Base-by-base conservation (phyloP, 2,113 vertebrate genomes). In the Naja naja region DNA sequence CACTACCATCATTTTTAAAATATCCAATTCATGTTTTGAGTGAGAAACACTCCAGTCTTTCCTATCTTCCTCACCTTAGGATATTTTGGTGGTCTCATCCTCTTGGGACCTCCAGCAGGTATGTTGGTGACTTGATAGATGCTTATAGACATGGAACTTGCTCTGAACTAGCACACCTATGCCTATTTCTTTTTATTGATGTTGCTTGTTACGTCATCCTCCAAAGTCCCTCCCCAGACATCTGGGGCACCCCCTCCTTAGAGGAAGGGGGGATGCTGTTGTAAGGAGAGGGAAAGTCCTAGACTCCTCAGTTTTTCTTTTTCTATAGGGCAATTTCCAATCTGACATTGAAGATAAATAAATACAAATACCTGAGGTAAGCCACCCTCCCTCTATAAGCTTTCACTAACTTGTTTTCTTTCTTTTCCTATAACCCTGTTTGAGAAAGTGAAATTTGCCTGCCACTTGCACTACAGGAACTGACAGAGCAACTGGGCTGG, bases 141-240 rank as follows among this genome's bases (percentile, higher is more conserved):
- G 27, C 53, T 69, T 85, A 74, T 47, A 85, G 88, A 25, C 92
- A 47, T 30, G 18, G 45, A 64, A 56, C n/a, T 47, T 56, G 20
- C n/a, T 87, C 55, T 93, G 92, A 87, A 34, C 55, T 86, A 64
- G 54, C 20, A 64, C 55, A 93, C 92, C 92, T 93, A 85, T 90
- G 92, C n/a, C 89, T 89, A 90, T 85, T 89, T 93, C 74, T 7
- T 90, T 93, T 93, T 93, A 93, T 93, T 87, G n/a, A n/a, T 53
- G 81, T 64, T 89, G n/a, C 16, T 16, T 52, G 22, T 87, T 90
- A 6, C 92, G 89, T 93, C 92, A 93, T 43, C 47, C 12, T 52
- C 54, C 22, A 90, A 81, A 55, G 89, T 34, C 81, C 74, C 92
- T 90, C 92, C 92, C 54, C 34, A 69, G 55, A 23, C 30, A 9